Evolutionary conservation across 1,140 invertebrate species (phyloP).

Genomic region (Leptinotarsa lineolata): DNA sequence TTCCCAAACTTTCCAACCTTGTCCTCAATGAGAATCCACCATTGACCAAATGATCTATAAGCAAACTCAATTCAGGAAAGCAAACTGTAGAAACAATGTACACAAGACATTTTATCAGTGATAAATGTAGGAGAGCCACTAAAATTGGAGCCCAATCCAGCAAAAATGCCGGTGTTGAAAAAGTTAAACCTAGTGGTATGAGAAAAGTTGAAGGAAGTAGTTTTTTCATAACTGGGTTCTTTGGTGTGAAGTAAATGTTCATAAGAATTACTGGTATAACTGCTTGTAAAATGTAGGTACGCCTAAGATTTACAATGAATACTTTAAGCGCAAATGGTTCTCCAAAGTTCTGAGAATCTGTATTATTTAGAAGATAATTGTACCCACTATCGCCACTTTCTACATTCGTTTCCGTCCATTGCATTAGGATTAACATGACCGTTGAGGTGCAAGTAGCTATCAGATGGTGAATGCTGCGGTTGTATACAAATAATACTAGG

Average conservation of each 20-base stretch:
- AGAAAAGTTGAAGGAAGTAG: conserved; percentile 71
- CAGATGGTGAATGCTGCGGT: too few species aligned
- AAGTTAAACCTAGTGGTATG: conserved; percentile 69
- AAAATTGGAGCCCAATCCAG: conserved; percentile 72
- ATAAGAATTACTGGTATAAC: conserved; percentile 70
- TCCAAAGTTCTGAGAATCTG: conserved; percentile 68
- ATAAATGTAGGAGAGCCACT: conserved; percentile 70
- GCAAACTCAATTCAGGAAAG: conserved; percentile 70
- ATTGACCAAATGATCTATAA: too few species aligned
- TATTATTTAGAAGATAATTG: conserved; percentile 68
- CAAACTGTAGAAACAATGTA: conserved; percentile 66
- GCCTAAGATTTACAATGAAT: conserved; percentile 65
- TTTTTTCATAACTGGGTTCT: conserved; percentile 66
- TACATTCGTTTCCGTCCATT: conserved; percentile 56
- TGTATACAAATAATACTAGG: too few species aligned
- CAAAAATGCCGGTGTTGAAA: conserved; percentile 67
- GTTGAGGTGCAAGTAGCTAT: too few species aligned
- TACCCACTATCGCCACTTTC: conserved; percentile 49
- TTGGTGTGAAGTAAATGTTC: conserved; percentile 72
- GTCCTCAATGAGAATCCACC: conserved; percentile 80
- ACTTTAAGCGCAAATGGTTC: conserved; percentile 66
- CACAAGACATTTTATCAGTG: conserved; percentile 71
- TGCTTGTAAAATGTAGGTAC: conserved; percentile 75
- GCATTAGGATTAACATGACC: too few species aligned
- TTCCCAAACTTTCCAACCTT: too few species aligned